Evolutionary conservation across 2,113 vertebrate genomes (phyloP).

Genomic region (Cryptoleucopteryx plumbea): DNA sequence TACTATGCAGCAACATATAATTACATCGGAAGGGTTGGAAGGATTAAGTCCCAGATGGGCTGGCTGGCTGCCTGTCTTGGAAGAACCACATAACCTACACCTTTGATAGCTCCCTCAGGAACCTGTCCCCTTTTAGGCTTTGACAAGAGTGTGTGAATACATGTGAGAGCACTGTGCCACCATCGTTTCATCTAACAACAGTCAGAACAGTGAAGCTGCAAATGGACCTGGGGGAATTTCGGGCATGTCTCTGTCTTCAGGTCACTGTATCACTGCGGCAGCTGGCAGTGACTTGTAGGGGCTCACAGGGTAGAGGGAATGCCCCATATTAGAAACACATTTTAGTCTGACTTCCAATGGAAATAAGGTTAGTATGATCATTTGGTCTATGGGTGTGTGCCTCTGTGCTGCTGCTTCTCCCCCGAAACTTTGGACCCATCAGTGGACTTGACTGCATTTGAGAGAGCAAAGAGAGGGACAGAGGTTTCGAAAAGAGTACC

Average conservation of each 20-base stretch:
- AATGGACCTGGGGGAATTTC: background rate
- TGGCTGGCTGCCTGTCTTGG: background rate
- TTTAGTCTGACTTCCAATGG: background rate
- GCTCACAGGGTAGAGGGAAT: background rate
- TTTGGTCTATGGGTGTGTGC: background rate
- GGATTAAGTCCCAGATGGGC: background rate
- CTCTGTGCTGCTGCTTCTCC: background rate
- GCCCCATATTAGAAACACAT: background rate
- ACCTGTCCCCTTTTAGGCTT: background rate
- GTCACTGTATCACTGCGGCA: background rate
- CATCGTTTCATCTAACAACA: background rate
- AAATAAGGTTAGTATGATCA: background rate
- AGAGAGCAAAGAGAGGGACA: background rate
- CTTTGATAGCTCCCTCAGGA: background rate
- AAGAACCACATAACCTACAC: background rate
- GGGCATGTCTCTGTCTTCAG: background rate
- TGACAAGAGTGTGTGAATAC: background rate
- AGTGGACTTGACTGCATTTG: background rate
- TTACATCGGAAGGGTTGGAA: background rate
- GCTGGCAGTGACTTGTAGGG: background rate
- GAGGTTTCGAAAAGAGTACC: background rate
- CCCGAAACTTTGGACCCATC: background rate
- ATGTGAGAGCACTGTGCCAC: background rate
- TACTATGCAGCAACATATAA: background rate
- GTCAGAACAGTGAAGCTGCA: background rate